phyloP scores from a whole-genome alignment of 2,888 invertebrate species.

The Drosophila yooni region DNA sequence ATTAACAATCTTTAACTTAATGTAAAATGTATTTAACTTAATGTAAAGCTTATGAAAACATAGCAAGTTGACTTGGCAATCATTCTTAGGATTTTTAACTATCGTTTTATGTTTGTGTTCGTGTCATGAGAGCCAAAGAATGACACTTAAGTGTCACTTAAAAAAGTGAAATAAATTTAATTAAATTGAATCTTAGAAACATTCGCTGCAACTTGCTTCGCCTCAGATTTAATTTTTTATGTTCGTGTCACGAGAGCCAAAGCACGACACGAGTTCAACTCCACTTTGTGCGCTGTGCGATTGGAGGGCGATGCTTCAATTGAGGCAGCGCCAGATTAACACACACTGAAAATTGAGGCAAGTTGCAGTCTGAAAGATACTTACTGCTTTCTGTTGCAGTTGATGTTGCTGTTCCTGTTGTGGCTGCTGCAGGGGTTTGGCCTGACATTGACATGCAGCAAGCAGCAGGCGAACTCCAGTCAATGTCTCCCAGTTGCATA shows the following conservation, averaged over 20 bases:
- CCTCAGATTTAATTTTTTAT: not conserved
- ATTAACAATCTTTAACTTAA: no score
- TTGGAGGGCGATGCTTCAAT: slow-evolving; percentile 53
- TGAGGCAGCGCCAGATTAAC: slow-evolving; percentile 67
- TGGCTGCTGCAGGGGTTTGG: slow-evolving; percentile 24
- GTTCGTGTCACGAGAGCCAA: not conserved
- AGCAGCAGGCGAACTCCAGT: slow-evolving; percentile 15
- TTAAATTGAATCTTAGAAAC: no score
- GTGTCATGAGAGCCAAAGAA: not conserved
- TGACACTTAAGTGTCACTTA: not conserved
- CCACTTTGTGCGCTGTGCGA: not conserved
- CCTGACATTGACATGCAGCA: slow-evolving; percentile 69
- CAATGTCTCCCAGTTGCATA: slow-evolving; percentile 21
- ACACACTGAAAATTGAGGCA: slow-evolving; percentile 49
- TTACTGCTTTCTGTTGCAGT: slow-evolving; percentile 4
- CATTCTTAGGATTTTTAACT: no score
- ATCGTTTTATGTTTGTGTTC: not conserved
- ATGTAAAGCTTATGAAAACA: no score
- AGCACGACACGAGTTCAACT: not conserved
- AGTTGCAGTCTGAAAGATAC: slow-evolving; percentile 49
- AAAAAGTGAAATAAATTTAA: not conserved
- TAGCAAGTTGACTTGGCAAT: no score
- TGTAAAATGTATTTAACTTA: no score
- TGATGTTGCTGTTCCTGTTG: slow-evolving; percentile 18
- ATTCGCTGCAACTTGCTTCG: not conserved